phyloP scores from a whole-genome alignment of 2,797 vertebrate species.

The Pteropus rufus region DNA sequence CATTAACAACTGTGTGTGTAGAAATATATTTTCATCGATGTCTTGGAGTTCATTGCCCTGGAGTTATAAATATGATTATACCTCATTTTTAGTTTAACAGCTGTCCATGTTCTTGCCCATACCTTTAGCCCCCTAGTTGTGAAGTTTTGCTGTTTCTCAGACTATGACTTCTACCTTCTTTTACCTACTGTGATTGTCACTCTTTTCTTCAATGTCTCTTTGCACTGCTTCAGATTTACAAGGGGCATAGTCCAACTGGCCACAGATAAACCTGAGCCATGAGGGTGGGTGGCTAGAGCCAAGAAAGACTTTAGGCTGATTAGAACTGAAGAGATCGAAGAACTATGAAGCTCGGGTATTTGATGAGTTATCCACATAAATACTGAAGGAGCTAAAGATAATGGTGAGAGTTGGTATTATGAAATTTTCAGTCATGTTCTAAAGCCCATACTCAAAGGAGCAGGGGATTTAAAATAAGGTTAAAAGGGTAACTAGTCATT shows the following conservation, averaged over 20 bases:
- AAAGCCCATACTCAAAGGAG: not conserved
- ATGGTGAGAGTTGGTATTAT: not conserved
- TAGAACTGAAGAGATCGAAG: not conserved
- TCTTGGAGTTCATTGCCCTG: not conserved
- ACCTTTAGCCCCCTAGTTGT: not conserved
- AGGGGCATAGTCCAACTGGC: not conserved
- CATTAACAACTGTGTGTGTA: not conserved
- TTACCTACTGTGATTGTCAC: not conserved
- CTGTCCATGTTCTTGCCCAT: not conserved
- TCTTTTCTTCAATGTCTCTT: not conserved
- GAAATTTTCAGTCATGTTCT: not conserved
- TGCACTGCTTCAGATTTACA: not conserved
- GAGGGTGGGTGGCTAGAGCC: not conserved
- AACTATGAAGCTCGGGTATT: not conserved
- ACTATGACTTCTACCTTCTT: not conserved
- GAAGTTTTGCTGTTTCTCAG: not conserved
- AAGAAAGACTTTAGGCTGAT: not conserved
- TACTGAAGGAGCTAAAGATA: not conserved
- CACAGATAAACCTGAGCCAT: not conserved
- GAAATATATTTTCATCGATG: not conserved
- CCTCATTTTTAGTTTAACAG: not conserved
- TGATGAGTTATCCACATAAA: not conserved
- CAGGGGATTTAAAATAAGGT: not conserved
- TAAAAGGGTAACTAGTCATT: not conserved
- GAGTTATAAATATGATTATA: not conserved